Conservation (phyloP, 2,888 invertebrate species). For the Agonopterix arenella region DNA sequence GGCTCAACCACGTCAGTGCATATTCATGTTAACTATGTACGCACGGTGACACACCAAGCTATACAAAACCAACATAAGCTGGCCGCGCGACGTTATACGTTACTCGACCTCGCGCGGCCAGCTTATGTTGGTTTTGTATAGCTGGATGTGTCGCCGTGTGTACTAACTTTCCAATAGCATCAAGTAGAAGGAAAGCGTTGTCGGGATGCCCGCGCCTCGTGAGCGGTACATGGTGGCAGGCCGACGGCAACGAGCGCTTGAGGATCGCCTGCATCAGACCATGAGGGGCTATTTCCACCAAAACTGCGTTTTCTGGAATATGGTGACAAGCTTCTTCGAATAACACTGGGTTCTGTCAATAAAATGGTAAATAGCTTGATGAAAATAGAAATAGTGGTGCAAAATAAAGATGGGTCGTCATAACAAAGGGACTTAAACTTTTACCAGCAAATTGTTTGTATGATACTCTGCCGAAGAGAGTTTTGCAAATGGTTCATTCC, state of each 20-base stretch:
- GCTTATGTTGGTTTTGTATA: no score
- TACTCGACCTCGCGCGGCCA: no score
- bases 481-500: slow-evolving; percentile 40
- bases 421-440: not conserved
- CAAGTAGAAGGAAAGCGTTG: slow-evolving; percentile 71
- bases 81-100: no score
- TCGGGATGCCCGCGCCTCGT: slow-evolving; percentile 83
- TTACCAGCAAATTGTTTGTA: slow-evolving; percentile 85
- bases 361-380: not conserved
- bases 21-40: no score
- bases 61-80: no score
- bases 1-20: no score
- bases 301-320: slow-evolving; percentile 87
- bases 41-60: no score
- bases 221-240: slow-evolving; percentile 82
- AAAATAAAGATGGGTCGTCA: no score
- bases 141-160: no score
- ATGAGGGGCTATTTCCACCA: slow-evolving; percentile 94
- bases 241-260: slow-evolving; percentile 81
- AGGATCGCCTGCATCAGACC: slow-evolving; percentile 92
- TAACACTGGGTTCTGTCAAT: slow-evolving; percentile 75
- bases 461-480: slow-evolving; percentile 89
- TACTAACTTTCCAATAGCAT: slow-evolving; percentile 79
- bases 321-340: slow-evolving; percentile 88
- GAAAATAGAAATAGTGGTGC: no score